Evolutionary conservation across 2,113 vertebrate species (phyloP).

Genomic region (Tylochromis polylepis): DNA sequence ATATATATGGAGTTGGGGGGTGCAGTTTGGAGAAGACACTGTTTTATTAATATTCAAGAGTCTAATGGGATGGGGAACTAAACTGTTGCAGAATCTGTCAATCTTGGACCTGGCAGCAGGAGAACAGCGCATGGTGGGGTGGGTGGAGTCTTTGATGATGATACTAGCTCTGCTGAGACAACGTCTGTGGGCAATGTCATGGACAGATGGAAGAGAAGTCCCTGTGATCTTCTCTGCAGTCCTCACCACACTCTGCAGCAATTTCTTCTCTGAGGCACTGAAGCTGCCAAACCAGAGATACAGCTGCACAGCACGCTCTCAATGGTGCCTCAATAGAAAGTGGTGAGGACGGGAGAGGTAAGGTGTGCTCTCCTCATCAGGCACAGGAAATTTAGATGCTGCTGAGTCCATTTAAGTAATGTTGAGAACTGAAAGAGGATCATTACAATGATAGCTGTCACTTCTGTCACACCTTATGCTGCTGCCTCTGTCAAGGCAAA

Average conservation of each 20-base stretch:
- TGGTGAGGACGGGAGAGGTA: not conserved
- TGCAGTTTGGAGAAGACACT: not conserved
- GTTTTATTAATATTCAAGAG: not conserved
- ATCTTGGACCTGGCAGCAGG: not conserved
- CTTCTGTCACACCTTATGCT: accelerated
- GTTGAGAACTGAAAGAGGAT: not conserved
- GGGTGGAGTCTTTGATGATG: not conserved
- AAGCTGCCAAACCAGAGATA: not conserved
- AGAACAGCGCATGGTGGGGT: not conserved
- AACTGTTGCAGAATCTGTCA: not conserved
- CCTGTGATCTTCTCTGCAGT: not conserved
- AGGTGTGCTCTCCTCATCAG: not conserved
- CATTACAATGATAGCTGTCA: not conserved
- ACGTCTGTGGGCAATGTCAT: not conserved
- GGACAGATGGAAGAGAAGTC: not conserved
- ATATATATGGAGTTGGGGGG: not conserved
- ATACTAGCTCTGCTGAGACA: not conserved
- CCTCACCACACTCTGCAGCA: not conserved
- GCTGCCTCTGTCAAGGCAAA: not conserved
- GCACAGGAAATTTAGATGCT: not conserved
- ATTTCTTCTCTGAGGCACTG: accelerated
- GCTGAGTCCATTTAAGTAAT: not conserved
- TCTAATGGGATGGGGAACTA: not conserved
- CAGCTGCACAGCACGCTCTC: not conserved
- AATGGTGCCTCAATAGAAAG: not conserved